Conservation (phyloP, 2,797 vertebrate genomes). For the Cyclopterus lumpus region DNA sequence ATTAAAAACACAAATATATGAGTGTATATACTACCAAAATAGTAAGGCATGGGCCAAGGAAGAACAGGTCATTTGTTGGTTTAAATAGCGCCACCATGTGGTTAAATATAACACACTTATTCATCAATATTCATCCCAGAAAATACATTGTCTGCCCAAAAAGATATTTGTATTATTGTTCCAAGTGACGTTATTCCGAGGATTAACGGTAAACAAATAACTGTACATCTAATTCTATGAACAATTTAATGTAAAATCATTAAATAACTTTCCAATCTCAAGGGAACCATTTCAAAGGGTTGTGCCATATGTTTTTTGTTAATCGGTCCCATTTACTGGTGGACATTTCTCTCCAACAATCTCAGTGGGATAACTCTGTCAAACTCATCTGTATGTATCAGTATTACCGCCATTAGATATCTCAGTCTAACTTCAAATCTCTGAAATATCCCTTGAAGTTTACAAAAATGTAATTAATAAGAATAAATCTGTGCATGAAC, state of each 20-base stretch:
- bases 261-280: not conserved
- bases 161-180: not conserved
- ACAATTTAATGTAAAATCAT: not conserved
- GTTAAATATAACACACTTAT: not conserved
- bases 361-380: not conserved
- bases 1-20: not conserved
- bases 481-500: conserved; percentile 10
- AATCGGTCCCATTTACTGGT: not conserved
- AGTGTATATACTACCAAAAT: not conserved
- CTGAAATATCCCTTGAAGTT: not conserved
- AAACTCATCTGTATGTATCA: not conserved
- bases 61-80: not conserved
- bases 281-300: not conserved
- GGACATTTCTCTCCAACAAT: not conserved
- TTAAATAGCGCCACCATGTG: not conserved
- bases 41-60: not conserved
- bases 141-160: not conserved
- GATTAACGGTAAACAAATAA: not conserved
- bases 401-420: not conserved
- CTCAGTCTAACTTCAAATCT: not conserved
- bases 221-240: not conserved
- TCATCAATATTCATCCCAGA: not conserved
- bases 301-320: not conserved
- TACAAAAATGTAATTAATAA: conserved; percentile 28
- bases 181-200: not conserved